phyloP scores from a whole-genome alignment of 2,888 invertebrate species.

The Leucophenga maculata region DNA sequence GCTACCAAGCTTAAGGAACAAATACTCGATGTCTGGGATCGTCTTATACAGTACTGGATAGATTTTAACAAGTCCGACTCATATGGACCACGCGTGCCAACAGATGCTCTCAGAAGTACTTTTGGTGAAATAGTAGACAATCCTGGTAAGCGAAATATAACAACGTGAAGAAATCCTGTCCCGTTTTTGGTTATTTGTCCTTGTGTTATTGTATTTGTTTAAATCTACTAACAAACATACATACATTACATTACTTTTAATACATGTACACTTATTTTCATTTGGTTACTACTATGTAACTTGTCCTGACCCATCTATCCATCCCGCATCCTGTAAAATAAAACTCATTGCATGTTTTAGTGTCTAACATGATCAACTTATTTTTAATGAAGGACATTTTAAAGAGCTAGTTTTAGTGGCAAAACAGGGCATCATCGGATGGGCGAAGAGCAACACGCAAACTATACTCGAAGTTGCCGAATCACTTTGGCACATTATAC shows the following conservation, averaged over 20 bases:
- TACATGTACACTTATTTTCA: slow-evolving; percentile 39
- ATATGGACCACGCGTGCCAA: slow-evolving; percentile 82
- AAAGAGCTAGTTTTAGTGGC: slow-evolving; percentile 73
- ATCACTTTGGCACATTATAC: slow-evolving; percentile 90
- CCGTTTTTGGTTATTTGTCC: slow-evolving; percentile 5
- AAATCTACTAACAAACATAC: no score
- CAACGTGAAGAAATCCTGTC: background rate
- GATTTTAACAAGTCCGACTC: slow-evolving; percentile 76
- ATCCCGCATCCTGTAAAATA: slow-evolving; percentile 38
- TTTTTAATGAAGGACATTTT: slow-evolving; percentile 72
- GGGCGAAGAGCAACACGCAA: slow-evolving; percentile 92
- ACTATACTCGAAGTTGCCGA: slow-evolving; percentile 89
- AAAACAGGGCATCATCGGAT: slow-evolving; percentile 80
- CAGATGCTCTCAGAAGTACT: slow-evolving; percentile 80
- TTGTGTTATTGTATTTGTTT: background rate
- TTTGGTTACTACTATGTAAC: slow-evolving; percentile 36
- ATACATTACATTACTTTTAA: slow-evolving; percentile 26
- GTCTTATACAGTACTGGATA: slow-evolving; percentile 94
- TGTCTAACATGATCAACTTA: slow-evolving; percentile 68
- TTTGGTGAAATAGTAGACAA: slow-evolving; percentile 82
- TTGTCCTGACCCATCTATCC: slow-evolving; percentile 12
- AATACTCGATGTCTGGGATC: slow-evolving; percentile 93
- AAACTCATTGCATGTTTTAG: slow-evolving; percentile 63
- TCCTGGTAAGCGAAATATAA: slow-evolving; percentile 76
- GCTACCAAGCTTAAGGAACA: slow-evolving; percentile 88